Evolutionary conservation across 2,888 invertebrate genomes (phyloP), one percentile per base, ranked within the genome.

Genomic region (Celastrina argiolus): DNA sequence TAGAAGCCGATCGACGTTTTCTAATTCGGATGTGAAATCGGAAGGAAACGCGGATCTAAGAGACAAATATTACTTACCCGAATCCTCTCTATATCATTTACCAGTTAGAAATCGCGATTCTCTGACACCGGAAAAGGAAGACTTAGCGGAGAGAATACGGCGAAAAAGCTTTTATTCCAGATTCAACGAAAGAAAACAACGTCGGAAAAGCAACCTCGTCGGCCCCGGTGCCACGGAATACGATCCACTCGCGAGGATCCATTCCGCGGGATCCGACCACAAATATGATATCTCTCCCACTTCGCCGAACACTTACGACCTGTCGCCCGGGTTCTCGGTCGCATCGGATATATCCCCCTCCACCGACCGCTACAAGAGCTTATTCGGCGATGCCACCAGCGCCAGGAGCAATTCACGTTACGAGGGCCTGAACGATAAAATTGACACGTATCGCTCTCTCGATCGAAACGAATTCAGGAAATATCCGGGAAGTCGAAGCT

Each of bases 141-240:
- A 96, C 68, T 94, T 97, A 56, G 94, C 95, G 65, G 97, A 97
- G 78, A 92, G 97, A 75, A 97, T 97, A 75, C 92, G 96, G 74
- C 92, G 97, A 39, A 97, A 97, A 81, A 97, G 97, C 81, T 97
- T 97, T 85, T 97, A 97, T 80, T 94, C 96, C 14, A 92, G 97
- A 73, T 97, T 97, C 81, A 97, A 97, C 80, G 96, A 97, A 78
- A 94, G 96, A 80, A 95, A 95, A 76, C 93, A 93, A 72, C 92
- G 94, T 69, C 92, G 95, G 71, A 94, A 94, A 76, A 94, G 94
- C 75, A 94, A 92, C 74, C 85, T 95, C 72, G 94, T 94, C 10
- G 93, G 93, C 18, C 93, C 94, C 7, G 89, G 92, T 58, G 93
- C 93, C 10, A 81, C 90, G 2, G 93, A 94, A 70, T 94, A 93